Conservation (phyloP, 2,797 vertebrate species). For the Lacerta bilineata region DNA sequence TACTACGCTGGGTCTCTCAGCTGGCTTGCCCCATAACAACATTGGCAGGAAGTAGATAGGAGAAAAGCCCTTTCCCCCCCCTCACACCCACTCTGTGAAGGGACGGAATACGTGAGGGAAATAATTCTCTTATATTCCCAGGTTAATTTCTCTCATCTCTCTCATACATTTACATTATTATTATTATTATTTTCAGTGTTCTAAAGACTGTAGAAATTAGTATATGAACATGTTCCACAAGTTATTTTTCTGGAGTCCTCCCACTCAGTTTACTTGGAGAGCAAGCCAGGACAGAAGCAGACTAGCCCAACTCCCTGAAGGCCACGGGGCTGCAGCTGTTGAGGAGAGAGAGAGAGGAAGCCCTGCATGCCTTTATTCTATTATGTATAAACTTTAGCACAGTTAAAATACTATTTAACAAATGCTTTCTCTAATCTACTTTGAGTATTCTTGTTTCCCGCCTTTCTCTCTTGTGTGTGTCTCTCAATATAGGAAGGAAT, state of each 20-base stretch:
- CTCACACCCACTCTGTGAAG: too few relatives aligned
- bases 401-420: background rate
- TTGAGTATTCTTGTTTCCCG: background rate
- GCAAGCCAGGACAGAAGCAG: background rate
- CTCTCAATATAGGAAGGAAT: background rate
- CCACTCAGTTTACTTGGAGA: background rate
- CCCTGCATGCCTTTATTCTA: background rate
- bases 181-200: background rate
- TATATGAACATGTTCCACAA: background rate
- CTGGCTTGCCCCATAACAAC: background rate
- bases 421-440: background rate
- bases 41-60: background rate
- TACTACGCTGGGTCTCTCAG: background rate
- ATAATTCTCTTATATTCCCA: background rate
- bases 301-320: background rate
- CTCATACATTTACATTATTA: background rate
- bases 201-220: background rate
- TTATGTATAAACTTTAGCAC: background rate
- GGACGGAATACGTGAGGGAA: background rate
- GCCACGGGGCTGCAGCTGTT: background rate
- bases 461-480: background rate
- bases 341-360: background rate
- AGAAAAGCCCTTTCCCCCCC: background rate
- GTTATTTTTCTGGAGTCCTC: background rate
- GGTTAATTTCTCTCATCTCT: background rate